Conservation (phyloP, 2,113 vertebrate genomes). For the Panurus biarmicus region DNA sequence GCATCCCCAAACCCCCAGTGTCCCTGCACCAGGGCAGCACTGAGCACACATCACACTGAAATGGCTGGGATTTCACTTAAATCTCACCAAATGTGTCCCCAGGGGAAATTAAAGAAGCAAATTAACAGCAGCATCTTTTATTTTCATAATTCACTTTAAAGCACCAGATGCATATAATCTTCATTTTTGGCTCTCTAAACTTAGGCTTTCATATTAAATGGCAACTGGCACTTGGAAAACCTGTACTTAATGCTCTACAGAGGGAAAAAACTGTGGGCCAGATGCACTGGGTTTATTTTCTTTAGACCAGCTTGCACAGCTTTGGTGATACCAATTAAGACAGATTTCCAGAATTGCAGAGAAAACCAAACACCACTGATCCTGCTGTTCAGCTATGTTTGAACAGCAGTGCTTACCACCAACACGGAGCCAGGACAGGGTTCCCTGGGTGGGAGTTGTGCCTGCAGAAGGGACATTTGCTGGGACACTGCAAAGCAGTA, state of each 20-base stretch:
- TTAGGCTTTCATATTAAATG: background rate
- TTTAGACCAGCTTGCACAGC: background rate
- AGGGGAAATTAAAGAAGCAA: background rate
- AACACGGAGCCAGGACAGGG: accelerated
- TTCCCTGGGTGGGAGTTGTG: accelerated
- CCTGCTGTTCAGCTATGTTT: background rate
- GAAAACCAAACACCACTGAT: background rate
- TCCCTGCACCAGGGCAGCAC: background rate
- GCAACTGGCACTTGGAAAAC: background rate
- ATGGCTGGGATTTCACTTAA: background rate
- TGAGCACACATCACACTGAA: background rate
- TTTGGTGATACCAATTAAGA: background rate
- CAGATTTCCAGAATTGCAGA: background rate
- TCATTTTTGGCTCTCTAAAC: background rate
- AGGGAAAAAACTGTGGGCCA: background rate
- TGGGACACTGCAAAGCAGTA: background rate
- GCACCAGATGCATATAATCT: background rate
- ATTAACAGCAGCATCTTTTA: background rate
- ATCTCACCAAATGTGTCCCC: background rate
- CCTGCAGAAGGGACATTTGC: background rate
- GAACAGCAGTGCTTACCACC: background rate
- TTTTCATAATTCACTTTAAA: background rate
- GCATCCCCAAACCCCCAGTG: background rate
- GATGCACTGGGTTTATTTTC: background rate
- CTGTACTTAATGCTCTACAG: background rate